A percentile compares a stretch with the other conserved stretches of the same genome.
phyloP scores from a whole-genome alignment of 2,797 vertebrate genomes.

The Helarctos malayanus region DNA sequence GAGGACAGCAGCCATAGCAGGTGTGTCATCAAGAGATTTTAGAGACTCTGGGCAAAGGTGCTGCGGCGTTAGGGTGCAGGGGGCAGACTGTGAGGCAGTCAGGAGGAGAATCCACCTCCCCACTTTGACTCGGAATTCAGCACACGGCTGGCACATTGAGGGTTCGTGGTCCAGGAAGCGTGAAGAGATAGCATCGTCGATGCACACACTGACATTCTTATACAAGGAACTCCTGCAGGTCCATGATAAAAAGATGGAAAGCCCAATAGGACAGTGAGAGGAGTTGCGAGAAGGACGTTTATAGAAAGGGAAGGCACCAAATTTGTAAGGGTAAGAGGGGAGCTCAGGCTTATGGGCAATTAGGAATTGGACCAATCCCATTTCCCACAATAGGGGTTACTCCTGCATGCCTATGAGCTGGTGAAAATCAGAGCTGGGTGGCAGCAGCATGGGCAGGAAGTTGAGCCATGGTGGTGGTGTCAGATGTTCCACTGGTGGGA shows the following conservation, averaged over 20 bases:
- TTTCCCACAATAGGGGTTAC: not conserved
- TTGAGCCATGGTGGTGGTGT: rapidly evolving
- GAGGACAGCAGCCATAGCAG: not conserved
- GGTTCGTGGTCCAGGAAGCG: not conserved
- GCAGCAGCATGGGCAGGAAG: rapidly evolving
- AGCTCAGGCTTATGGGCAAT: not conserved
- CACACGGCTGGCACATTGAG: not conserved
- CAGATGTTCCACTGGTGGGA: not conserved
- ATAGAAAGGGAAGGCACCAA: not conserved
- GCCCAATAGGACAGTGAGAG: not conserved
- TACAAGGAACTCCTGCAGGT: not conserved
- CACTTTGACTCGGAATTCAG: not conserved
- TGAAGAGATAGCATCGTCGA: not conserved
- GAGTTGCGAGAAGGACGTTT: not conserved
- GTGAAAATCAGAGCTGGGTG: not conserved
- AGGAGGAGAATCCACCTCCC: not conserved
- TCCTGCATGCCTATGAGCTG: too few species aligned
- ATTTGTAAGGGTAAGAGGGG: not conserved
- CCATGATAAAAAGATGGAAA: not conserved
- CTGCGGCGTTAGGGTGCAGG: not conserved
- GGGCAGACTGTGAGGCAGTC: not conserved
- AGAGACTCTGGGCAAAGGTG: not conserved
- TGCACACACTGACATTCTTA: not conserved
- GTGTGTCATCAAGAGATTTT: not conserved
- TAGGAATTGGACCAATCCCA: not conserved